These are phyloP conservation scores for Vanacampus margaritifer DNA, from an alignment of 2,113 vertebrate genomes.

Conservation along the genomic window DNA sequence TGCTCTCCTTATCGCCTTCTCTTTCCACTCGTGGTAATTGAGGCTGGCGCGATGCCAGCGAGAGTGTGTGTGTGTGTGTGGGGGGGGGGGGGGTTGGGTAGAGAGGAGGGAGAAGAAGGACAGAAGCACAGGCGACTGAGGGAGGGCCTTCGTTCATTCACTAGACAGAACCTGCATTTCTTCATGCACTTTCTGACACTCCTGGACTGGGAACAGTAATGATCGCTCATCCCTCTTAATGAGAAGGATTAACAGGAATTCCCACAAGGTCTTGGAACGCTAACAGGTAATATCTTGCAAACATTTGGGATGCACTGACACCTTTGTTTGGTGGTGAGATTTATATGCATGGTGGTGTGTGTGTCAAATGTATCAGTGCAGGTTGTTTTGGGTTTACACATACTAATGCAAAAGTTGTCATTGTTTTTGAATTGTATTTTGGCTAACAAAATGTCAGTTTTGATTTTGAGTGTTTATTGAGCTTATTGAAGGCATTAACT, in stretches of 20 bases:
- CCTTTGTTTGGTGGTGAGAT: background rate
- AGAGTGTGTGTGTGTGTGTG: no score
- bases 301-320: background rate
- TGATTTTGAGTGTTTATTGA: conserved; percentile 9
- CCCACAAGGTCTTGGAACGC: conserved; percentile 48
- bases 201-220: conserved; percentile 49
- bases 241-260: conserved; percentile 64
- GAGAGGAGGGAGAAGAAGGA: conserved; percentile 44
- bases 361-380: background rate
- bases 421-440: conserved; percentile 5
- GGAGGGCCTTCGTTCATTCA: conserved; percentile 72
- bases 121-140: conserved; percentile 55
- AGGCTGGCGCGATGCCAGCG: conserved; percentile 66
- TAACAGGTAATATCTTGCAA: conserved; percentile 59
- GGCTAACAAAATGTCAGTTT: conserved; percentile 9
- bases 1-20: conserved; percentile 71
- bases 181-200: conserved; percentile 58
- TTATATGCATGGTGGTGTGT: conserved; percentile 14
- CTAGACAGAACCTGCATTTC: conserved; percentile 68
- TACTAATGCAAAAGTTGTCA: background rate
- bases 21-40: conserved; percentile 72
- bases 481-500: conserved; percentile 55
- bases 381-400: background rate
- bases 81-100: conserved; percentile 27
- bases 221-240: conserved; percentile 56